Conservation (phyloP, 2,888 invertebrate species). For the Apomyelois bistriatella region DNA sequence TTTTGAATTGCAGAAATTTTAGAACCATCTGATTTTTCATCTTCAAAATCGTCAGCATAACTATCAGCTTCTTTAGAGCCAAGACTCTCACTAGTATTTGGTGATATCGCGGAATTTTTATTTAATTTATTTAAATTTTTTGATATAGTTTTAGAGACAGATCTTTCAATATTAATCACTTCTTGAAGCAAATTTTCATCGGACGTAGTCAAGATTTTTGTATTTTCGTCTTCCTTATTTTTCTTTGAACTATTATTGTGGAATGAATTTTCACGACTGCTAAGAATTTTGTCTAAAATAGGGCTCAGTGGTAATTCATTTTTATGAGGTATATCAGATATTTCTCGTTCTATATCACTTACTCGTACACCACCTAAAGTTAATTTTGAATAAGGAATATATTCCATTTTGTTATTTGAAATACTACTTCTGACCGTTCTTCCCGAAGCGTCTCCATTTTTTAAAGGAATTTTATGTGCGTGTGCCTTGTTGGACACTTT, state of each 20-base stretch:
- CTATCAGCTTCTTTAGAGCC: slow-evolving; percentile 44
- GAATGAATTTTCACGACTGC: slow-evolving; percentile 59
- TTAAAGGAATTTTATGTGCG: slow-evolving; percentile 25
- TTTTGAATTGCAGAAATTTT: slow-evolving; percentile 19
- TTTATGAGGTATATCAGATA: slow-evolving; percentile 50
- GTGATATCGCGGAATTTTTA: slow-evolving; percentile 22
- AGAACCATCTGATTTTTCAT: slow-evolving; percentile 54
- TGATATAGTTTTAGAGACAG: slow-evolving; percentile 51
- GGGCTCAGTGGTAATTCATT: slow-evolving; percentile 56
- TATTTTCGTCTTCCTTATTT: slow-evolving; percentile 29
- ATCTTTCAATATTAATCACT: slow-evolving; percentile 62
- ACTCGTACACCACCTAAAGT: slow-evolving; percentile 66
- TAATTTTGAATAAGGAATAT: slow-evolving; percentile 71
- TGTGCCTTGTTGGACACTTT: slow-evolving; percentile 25
- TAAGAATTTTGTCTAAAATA: slow-evolving; percentile 61
- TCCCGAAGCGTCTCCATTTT: slow-evolving; percentile 25
- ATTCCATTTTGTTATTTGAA: slow-evolving; percentile 57
- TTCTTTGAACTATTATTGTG: slow-evolving; percentile 40
- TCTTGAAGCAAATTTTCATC: slow-evolving; percentile 71
- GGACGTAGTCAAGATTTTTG: slow-evolving; percentile 57
- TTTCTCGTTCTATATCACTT: slow-evolving; percentile 66
- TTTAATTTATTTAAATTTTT: slow-evolving; percentile 33
- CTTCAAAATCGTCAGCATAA: slow-evolving; percentile 73
- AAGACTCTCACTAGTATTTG: slow-evolving; percentile 26
- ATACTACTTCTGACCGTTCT: slow-evolving; percentile 16